These are phyloP conservation scores for Spialia ferax DNA, from an alignment of 2,888 invertebrate genomes.

Conservation along the genomic window DNA sequence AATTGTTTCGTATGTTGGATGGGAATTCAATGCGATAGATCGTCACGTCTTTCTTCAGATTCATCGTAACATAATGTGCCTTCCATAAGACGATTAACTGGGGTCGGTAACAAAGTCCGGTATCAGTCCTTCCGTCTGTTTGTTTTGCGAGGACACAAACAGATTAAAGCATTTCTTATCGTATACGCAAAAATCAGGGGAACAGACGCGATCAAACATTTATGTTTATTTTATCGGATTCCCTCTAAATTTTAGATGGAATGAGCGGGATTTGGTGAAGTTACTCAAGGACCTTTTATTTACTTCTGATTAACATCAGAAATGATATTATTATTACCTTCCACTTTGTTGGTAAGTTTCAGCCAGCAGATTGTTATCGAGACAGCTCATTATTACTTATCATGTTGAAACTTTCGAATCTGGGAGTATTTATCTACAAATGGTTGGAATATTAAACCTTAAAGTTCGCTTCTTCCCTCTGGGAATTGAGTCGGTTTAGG, in stretches of 20 bases:
- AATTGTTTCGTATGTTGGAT: too few relatives aligned
- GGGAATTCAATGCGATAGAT: too few relatives aligned
- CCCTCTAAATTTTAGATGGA: neutral
- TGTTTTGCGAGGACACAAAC: neutral
- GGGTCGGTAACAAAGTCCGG: neutral
- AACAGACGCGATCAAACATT: neutral
- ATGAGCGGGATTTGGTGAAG: neutral
- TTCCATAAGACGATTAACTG: neutral
- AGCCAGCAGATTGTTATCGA: too few relatives aligned
- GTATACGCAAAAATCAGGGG: neutral
- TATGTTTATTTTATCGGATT: neutral
- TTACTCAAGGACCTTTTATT: slow-evolving; percentile 6
- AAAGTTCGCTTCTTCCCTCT: too few relatives aligned
- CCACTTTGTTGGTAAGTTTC: neutral
- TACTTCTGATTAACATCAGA: neutral
- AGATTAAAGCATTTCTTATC: neutral
- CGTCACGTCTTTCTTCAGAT: too few relatives aligned
- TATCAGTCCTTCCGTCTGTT: neutral
- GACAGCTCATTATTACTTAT: too few relatives aligned
- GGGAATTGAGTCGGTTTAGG: too few relatives aligned
- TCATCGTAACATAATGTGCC: too few relatives aligned
- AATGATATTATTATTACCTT: neutral
- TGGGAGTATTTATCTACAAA: too few relatives aligned
- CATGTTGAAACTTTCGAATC: too few relatives aligned
- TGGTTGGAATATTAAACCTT: too few relatives aligned